Evolutionary conservation across 30 jellyfish, hydroid and myxozoan species (phyloP).

Genomic region (Morbakka virulenta): DNA sequence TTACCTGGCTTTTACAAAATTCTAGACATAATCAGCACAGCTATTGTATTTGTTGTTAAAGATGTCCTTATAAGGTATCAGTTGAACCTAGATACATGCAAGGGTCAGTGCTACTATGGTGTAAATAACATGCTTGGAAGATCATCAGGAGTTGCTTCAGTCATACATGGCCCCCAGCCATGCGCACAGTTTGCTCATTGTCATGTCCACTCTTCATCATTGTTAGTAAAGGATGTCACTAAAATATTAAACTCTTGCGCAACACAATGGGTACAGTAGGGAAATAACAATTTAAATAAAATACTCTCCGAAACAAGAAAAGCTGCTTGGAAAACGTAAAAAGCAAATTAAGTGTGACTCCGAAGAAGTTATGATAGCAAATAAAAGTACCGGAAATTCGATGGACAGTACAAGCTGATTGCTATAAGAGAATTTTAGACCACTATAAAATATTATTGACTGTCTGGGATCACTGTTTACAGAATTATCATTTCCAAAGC

Average conservation of each 20-base stretch:
- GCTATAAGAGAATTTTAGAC: neutral
- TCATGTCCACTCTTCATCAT: neutral
- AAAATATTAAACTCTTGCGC: neutral
- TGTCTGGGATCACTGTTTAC: neutral
- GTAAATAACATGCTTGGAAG: neutral
- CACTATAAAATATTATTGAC: neutral
- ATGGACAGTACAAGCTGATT: neutral
- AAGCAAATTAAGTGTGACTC: neutral
- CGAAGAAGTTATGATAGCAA: neutral
- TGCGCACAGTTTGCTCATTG: neutral
- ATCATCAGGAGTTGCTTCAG: neutral
- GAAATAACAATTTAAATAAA: neutral
- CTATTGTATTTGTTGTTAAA: neutral
- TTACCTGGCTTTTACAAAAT: neutral
- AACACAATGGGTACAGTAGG: neutral
- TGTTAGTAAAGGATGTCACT: neutral
- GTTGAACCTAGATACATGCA: neutral
- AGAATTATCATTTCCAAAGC: neutral
- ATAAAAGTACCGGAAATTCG: neutral
- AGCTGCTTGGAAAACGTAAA: neutral
- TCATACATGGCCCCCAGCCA: neutral
- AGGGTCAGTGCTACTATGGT: neutral
- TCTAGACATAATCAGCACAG: neutral
- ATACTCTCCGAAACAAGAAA: neutral
- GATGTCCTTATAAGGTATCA: neutral